A percentile compares a stretch with the other conserved stretches of the same genome.
Conservation (phyloP, 2,888 invertebrate species). For the Automeris io region DNA sequence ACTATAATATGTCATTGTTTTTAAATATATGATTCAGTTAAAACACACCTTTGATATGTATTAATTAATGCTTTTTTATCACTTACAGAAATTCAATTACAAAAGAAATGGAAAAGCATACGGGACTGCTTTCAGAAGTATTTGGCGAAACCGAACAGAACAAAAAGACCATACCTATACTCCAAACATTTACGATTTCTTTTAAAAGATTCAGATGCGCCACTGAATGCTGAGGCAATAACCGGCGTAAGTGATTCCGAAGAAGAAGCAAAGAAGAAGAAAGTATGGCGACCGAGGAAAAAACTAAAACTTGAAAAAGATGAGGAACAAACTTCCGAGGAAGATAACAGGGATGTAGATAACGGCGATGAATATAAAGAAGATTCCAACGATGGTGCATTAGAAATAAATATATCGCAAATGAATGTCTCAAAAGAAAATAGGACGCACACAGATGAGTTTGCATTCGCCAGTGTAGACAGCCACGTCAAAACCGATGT, state of each 20-base stretch:
- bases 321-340: slow-evolving; percentile 39
- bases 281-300: slow-evolving; percentile 41
- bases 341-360: slow-evolving; percentile 31
- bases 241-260: slow-evolving; percentile 41
- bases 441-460: slow-evolving; percentile 33
- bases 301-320: slow-evolving; percentile 39
- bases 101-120: slow-evolving; percentile 71
- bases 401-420: slow-evolving; percentile 14
- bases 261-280: slow-evolving; percentile 23
- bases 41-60: too few relatives aligned
- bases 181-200: slow-evolving; percentile 52
- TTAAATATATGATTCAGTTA: too few relatives aligned
- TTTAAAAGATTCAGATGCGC: slow-evolving; percentile 33
- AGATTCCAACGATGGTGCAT: slow-evolving; percentile 26
- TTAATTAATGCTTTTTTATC: too few relatives aligned
- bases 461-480: slow-evolving; percentile 60
- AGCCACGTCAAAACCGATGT: slow-evolving; percentile 28
- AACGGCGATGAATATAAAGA: slow-evolving; percentile 28
- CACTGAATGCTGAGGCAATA: slow-evolving; percentile 16
- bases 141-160: slow-evolving; percentile 45
- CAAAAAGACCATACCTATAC: slow-evolving; percentile 57
- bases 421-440: slow-evolving; percentile 24
- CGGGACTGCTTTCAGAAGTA: slow-evolving; percentile 63
- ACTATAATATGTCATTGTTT: too few relatives aligned
- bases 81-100: slow-evolving; percentile 61